Conservation (phyloP, 1,140 invertebrate genomes). For the Aphelinus atriplicis region DNA sequence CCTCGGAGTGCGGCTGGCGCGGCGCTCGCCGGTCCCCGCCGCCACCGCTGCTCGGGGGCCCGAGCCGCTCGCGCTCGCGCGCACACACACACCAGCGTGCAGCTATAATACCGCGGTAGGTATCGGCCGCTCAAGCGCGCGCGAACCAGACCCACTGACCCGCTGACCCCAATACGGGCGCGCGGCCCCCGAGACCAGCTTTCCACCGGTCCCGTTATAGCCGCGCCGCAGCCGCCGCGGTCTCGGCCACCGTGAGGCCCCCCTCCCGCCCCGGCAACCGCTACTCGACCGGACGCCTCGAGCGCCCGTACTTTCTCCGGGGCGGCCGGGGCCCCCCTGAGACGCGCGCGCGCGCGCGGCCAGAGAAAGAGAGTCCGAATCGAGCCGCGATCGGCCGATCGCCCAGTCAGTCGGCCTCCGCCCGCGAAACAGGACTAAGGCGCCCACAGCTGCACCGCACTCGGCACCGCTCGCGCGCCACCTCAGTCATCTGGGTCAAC, state of each 20-base stretch:
- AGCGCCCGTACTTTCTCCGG: neutral
- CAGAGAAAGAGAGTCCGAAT: constrained; percentile 16
- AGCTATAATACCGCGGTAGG: too few relatives aligned
- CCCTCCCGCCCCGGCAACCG: constrained; percentile 11
- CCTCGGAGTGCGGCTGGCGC: constrained; percentile 26
- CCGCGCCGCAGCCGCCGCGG: neutral
- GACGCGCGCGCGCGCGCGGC: neutral
- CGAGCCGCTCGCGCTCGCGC: too few relatives aligned
- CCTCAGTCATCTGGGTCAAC: constrained; percentile 32
- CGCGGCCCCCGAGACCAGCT: constrained; percentile 7
- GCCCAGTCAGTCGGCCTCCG: constrained; percentile 19
- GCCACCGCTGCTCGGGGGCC: too few relatives aligned
- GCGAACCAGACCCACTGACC: constrained; percentile 34
- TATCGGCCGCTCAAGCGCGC: constrained; percentile 15
- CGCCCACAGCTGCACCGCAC: too few relatives aligned
- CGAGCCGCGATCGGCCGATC: neutral
- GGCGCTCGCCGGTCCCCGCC: constrained; percentile 2
- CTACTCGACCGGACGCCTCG: constrained; percentile 36
- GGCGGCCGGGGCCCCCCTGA: neutral
- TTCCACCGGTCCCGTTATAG: constrained; percentile 33
- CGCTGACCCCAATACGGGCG: constrained; percentile 25
- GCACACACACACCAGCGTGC: too few relatives aligned
- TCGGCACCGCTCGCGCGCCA: neutral
- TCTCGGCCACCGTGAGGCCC: neutral
- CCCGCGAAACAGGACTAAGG: constrained; percentile 7